Conservation (phyloP, 92 coral and sea anemone species). For the Chrysogorgia sp. region DNA sequence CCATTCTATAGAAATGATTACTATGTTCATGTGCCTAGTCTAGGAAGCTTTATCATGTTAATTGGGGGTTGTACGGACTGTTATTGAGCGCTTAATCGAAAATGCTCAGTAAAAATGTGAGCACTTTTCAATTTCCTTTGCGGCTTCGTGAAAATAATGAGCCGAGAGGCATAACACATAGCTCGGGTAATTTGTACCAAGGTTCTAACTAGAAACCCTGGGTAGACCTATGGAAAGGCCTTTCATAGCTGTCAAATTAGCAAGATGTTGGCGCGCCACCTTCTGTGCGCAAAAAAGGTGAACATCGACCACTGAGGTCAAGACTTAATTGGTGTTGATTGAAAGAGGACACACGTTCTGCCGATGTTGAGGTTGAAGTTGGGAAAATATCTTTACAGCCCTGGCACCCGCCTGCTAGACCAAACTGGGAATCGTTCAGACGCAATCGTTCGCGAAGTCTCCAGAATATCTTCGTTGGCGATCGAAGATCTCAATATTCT, state of each 20-base stretch:
- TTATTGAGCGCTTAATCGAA: constrained; percentile 23
- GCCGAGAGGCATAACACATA: constrained; percentile 1
- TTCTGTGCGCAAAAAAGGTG: constrained; percentile 15
- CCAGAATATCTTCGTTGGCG: no score
- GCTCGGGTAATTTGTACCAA: not conserved
- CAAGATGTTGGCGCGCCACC: constrained; percentile 9
- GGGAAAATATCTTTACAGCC: not conserved
- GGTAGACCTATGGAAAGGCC: constrained; percentile 12
- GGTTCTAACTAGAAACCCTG: not conserved
- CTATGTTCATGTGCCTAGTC: constrained; percentile 10
- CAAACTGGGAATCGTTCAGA: not conserved
- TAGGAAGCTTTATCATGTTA: constrained; percentile 10
- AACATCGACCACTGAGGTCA: constrained; percentile 9
- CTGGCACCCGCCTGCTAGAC: constrained; percentile 1
- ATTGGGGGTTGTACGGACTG: not conserved
- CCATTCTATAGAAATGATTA: constrained; percentile 18
- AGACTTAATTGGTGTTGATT: constrained; percentile 9
- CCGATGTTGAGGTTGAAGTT: not conserved
- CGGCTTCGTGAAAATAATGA: constrained; percentile 22
- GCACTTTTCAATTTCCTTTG: constrained; percentile 24
- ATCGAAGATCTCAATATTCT: no score
- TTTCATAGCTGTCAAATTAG: constrained; percentile 27
- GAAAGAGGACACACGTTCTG: constrained; percentile 15
- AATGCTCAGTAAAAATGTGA: constrained; percentile 27
- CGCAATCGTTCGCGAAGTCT: no score